phyloP scores from a whole-genome alignment of 2,888 invertebrate species.

The Brachynemurus nebulosus region DNA sequence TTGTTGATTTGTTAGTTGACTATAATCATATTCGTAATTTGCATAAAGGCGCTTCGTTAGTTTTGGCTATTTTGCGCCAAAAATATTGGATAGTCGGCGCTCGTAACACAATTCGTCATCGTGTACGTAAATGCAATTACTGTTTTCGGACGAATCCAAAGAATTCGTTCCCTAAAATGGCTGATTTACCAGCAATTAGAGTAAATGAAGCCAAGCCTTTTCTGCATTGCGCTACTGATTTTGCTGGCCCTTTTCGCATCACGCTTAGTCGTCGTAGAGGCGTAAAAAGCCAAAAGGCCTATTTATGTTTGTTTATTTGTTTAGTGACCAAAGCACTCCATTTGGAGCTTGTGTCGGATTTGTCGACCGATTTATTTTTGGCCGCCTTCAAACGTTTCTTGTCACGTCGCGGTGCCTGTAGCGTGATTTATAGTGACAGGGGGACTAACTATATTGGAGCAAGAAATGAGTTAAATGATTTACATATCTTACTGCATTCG shows the following conservation, averaged over 20 bases:
- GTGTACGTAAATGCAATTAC: not conserved
- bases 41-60: not conserved
- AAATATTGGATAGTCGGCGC: too few relatives aligned
- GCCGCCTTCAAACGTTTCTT: not conserved
- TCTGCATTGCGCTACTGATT: not conserved
- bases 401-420: conserved; percentile 8
- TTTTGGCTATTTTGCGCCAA: too few relatives aligned
- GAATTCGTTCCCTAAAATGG: not conserved
- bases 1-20: not conserved
- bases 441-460: conserved; percentile 22
- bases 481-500: conserved; percentile 2
- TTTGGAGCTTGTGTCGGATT: conserved; percentile 1
- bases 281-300: not conserved
- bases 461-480: conserved; percentile 12
- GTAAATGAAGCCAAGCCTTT: not conserved
- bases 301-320: not conserved
- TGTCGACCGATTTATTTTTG: too few relatives aligned
- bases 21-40: not conserved
- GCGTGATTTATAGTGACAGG: conserved; percentile 16
- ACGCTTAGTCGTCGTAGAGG: too few relatives aligned
- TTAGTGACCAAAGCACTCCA: not conserved
- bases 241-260: not conserved
- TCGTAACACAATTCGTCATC: too few relatives aligned
- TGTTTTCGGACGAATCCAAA: not conserved
- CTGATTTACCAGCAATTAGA: conserved; percentile 9